Base-by-base conservation (phyloP, 2,888 invertebrate species). In the Heliconius ethilla region DNA sequence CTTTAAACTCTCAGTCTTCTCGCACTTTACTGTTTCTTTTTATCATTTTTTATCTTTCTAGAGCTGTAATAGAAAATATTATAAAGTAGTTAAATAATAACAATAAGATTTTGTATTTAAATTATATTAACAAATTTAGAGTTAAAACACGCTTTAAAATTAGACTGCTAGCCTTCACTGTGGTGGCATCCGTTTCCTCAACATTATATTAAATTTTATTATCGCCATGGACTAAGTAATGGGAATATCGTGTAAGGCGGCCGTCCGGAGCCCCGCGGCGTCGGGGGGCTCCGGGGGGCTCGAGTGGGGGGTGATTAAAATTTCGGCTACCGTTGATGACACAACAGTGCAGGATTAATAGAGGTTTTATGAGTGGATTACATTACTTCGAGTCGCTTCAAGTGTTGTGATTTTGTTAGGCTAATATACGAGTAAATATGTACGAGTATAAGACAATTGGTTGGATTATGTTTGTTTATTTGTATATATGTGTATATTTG, bases 191-290 rank as follows among this genome's bases (percentile, higher is more conserved):
- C 91, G 92, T 87, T 90, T 91, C 89, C 90, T 92, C 88, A 86
- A 89, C 89, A 90, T 94, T 93, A 92, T 94, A 94, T 94, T 93
- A 94, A 94, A 95, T 95, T 94, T 94, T 95, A 95, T 94, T 94
- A 94, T 94, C 89, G 89, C 90, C 89, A 90, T 91, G 94, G 94
- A 94, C 94, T 94, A 94, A 94, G 94, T 94, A 94, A 94, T 95
- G 94, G 93, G 94, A 94, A 94, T 95, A 93, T 93, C 94, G 94
- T 95, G 95, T 95, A 95, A 95, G 95, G 92, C 91, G 92, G 87
- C 89, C 90, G 91, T 89, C 90, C 91, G 89, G 86, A 86, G 89
- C 91, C 91, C 89, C 87, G 85, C 87, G 92, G 90, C 89, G 88
- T 85, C 82, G 83, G 87, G 87, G 87, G 80, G 75, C 73, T 78